Evolutionary conservation across 2,888 invertebrate genomes (phyloP), one percentile per base, ranked within the genome.

Genomic region (Drosophila tanythrix): DNA sequence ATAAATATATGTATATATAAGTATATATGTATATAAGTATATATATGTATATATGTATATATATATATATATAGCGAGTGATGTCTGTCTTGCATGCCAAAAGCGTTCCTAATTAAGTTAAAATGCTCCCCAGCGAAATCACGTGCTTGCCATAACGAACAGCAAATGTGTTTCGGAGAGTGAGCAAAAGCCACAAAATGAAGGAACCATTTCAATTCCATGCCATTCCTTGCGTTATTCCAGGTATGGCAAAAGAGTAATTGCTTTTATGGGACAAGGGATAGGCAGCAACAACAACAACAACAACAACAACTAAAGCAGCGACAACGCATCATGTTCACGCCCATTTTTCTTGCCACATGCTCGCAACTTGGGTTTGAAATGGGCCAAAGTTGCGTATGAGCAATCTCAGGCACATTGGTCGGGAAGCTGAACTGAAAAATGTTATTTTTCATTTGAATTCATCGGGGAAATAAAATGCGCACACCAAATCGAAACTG

Each of bases 61-160:
- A 13, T 7, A 13, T 21, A 21, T 3, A 46, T 2, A 43, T 29
- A 33, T 50, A 31, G 15, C 43, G 48, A 29, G 15, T 27, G 29
- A 55, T 56, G 35, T 53, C 43, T 56, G 60, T 2, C 60, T 55
- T 53, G 70, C 76, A 79, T 74, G 77, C 71, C 72, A 71, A 62
- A 86, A 72, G 74, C 71, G 73, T 67, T 89, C 75, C 83, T 88
- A 90, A 90, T 90, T 90, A 82, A 90, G 82, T 89, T 89, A 89
- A 90, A 90, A 90, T 77, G 84, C 81, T 81, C 85, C 82, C 86
- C 66, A 76, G 85, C 79, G 90, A 81, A 85, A 85, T 83, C 89
- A 88, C 82, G 89, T 83, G 82, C 79, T 76, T 63, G 50, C 81
- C 82, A 83, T 88, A 88, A 79, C 76, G 70, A 76, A 53, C 27